Conservation (phyloP, 2,888 invertebrate genomes). For the Aspidiotus destructor region DNA sequence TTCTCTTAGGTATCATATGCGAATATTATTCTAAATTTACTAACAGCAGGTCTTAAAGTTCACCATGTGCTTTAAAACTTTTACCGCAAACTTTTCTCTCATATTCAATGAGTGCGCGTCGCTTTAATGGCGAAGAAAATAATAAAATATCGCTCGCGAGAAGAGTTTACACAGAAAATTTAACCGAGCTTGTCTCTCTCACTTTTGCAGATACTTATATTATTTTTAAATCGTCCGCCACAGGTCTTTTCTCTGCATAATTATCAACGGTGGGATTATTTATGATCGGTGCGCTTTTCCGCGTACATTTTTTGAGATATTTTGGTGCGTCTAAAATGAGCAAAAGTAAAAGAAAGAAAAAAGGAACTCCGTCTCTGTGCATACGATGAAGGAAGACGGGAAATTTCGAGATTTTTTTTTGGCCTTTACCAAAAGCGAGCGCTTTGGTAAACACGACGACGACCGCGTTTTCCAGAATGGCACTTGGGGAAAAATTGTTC, state of each 20-base stretch:
- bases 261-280: neutral
- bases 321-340: neutral
- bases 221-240: no score
- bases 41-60: neutral
- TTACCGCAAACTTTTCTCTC: neutral
- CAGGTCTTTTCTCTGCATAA: neutral
- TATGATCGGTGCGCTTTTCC: neutral
- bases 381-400: no score
- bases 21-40: neutral
- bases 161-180: no score
- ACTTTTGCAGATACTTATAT: no score
- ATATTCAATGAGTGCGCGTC: neutral
- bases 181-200: no score
- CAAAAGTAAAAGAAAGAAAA: neutral
- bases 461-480: no score
- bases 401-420: no score
- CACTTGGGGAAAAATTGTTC: no score
- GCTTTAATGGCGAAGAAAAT: neutral
- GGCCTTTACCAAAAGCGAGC: no score
- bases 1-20: neutral
- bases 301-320: neutral
- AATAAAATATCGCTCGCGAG: no score
- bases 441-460: no score
- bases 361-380: no score
- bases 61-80: conserved; percentile 1